A percentile compares a stretch with the other conserved stretches of the same genome.
These are phyloP conservation scores for Montipora foliosa DNA, from an alignment of 64 coral and sea anemone species.

Conservation along the genomic window DNA sequence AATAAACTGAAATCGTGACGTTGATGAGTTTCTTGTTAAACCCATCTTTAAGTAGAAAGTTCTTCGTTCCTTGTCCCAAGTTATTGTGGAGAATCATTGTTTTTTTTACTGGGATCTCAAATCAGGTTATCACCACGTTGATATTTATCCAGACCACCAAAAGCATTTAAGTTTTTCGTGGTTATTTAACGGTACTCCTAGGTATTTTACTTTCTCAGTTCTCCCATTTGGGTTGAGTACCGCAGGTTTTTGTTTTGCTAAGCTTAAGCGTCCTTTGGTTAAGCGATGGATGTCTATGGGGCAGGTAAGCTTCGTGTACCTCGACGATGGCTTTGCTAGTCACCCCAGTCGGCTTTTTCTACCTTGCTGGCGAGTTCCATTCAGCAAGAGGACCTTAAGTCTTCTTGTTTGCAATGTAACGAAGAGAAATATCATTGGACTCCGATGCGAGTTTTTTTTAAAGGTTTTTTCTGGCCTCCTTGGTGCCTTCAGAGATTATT, in stretches of 20 bases:
- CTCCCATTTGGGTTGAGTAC: constrained; percentile 33
- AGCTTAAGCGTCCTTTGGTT: constrained; percentile 43
- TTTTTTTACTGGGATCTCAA: constrained; percentile 54
- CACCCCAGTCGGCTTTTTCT: constrained; percentile 6
- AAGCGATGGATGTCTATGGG: constrained; percentile 22
- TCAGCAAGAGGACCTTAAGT: background rate
- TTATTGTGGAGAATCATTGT: background rate
- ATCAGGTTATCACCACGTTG: constrained; percentile 24
- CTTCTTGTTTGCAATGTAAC: too few species aligned
- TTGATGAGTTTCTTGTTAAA: constrained; percentile 25
- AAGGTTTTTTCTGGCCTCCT: too few species aligned
- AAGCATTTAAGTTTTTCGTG: constrained; percentile 34
- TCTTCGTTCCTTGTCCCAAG: constrained; percentile 24
- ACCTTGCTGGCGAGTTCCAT: constrained; percentile 23
- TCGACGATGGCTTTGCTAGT: background rate
- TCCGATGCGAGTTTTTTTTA: too few species aligned
- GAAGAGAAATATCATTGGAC: too few species aligned
- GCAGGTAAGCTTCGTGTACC: background rate
- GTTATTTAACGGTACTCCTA: background rate
- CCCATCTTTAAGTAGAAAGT: constrained; percentile 26
- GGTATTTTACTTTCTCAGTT: constrained; percentile 9
- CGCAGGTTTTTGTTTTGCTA: constrained; percentile 13
- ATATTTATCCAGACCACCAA: constrained; percentile 27
- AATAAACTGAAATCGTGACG: background rate
- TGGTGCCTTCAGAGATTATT: too few species aligned